Evolutionary conservation across 2,113 vertebrate genomes (phyloP), one percentile per base, ranked within the genome.

Genomic region (Actenoides hombroni): DNA sequence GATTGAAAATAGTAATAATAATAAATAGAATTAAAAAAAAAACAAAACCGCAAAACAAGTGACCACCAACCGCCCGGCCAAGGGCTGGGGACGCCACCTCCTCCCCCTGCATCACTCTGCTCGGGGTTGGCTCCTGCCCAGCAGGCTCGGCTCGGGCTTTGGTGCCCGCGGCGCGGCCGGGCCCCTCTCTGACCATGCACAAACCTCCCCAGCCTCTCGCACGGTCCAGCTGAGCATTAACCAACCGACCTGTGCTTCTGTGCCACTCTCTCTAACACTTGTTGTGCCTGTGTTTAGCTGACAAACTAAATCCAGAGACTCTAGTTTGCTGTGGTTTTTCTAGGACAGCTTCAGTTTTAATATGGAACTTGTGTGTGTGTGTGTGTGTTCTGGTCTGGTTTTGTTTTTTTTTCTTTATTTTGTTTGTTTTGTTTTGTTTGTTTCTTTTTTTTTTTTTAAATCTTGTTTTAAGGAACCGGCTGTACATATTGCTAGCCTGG

Each of bases 201-300:
- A 18, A 17, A n/a, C 31, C 46, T 9, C 7, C 74, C 56, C 60
- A 7, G 20, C 4, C n/a, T 17, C 56, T 35, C 44, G 0, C 9
- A 0, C 11, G 6, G 42, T 10, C 31, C 29, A 35, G 76, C 90
- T 13, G 31, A 35, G 2, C 13, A 2, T 29, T 1, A 2, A 2
- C 39, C 17, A 3, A 7, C n/a, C 2, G 19, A 1, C 56, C 60
- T 3, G 18, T 31, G 76, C 81, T 85, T 82, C 86, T 64, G 89
- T 95, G 95, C 95, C 95, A 92, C 96, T 63, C 69, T 93, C 95
- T 89, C 77, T 82, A 35, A 82, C 92, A 80, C 74, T 69, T 18
- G 64, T 49, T 13, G 93, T 95, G 96, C 96, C 94, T 96, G 94
- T 70, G 92, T 56, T 40, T 91, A 82, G 95, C 77, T 74, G 96